Base-by-base conservation (phyloP, 2,797 vertebrate species). In the Sebastes diaconus region DNA sequence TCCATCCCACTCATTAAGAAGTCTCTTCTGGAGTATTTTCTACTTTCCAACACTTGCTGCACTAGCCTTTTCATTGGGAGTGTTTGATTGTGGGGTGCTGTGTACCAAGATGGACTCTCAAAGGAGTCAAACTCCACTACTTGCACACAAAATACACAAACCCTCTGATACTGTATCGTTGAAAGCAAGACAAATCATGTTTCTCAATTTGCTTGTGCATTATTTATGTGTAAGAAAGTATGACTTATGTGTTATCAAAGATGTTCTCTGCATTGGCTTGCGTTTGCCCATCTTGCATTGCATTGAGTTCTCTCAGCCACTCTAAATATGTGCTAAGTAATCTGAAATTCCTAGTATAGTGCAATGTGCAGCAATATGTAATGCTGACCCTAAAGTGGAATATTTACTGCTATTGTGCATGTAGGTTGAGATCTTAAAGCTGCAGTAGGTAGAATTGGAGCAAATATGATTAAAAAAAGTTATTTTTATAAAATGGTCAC, bases 1-100 rank as follows among this genome's bases (percentile, higher is more conserved):
- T 66, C 42, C 25, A 54, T 67, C 46, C 36, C 7, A 12, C 61
- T 84, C 46, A 79, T 77, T 81, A 67, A 69, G 20, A 69, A 59
- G 25, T 42, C 3, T 59, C 73, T 68, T 70, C n/a, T 46, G 27
- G 24, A 79, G 20, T 68, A 24, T 74, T 82, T 71, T 76, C 18
- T 24, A 27, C 29, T 67, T 9, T 29, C 24, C 63, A 29, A 36
- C 32, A 42, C 25, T 30, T 57, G 54, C 54, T 61, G 52, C 36
- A 8, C 29, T 65, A 5, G 22, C 57, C 11, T 25, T 52, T 46
- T 57, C 14, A 30, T 50, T 39, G 14, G 7, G 20, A 55, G 8
- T 12, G 54, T 70, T 25, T 60, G 67, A 68, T 50, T 29, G 22
- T 22, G 20, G n/a, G 13, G 4, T 34, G 39, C 16, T 39, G 25